These are phyloP conservation scores for Otolemur crassicaudatus DNA, from an alignment of 2,797 vertebrate species.

Conservation along the genomic window DNA sequence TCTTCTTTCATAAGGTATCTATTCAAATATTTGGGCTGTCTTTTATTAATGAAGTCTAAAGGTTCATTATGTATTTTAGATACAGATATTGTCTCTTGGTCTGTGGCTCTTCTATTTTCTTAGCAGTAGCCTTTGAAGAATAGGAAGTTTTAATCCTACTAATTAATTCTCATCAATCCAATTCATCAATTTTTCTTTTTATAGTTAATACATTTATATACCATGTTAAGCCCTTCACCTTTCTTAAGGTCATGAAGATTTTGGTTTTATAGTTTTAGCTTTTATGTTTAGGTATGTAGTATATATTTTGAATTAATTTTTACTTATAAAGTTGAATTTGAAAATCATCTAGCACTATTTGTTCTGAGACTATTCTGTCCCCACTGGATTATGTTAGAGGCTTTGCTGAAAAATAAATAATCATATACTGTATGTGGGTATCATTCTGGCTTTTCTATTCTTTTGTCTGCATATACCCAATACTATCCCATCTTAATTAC, in stretches of 20 bases:
- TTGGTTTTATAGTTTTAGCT: neutral
- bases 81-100: neutral
- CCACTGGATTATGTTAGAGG: neutral
- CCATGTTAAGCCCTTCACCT: slow-evolving; percentile 25
- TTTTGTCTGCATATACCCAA: neutral
- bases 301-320: slow-evolving; percentile 53
- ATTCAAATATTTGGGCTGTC: neutral
- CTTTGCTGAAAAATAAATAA: slow-evolving; percentile 37
- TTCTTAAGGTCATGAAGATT: neutral
- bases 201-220: slow-evolving; percentile 28
- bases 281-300: neutral
- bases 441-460: slow-evolving; percentile 28
- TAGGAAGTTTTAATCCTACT: neutral
- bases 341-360: slow-evolving; percentile 20
- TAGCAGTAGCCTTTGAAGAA: slow-evolving; percentile 11
- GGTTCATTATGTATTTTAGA: slow-evolving; percentile 26
- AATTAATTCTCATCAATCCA: slow-evolving; percentile 37
- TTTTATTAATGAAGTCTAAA: slow-evolving; percentile 20
- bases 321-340: slow-evolving; percentile 7
- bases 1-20: slow-evolving; percentile 32
- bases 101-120: slow-evolving; percentile 36
- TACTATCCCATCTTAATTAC: neutral
- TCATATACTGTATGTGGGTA: neutral
- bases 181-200: slow-evolving; percentile 31
- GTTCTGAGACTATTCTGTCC: slow-evolving; percentile 9